Evolutionary conservation across 2,888 invertebrate genomes (phyloP), one percentile per base, ranked within the genome.

Genomic region (Lasius fuliginosus): DNA sequence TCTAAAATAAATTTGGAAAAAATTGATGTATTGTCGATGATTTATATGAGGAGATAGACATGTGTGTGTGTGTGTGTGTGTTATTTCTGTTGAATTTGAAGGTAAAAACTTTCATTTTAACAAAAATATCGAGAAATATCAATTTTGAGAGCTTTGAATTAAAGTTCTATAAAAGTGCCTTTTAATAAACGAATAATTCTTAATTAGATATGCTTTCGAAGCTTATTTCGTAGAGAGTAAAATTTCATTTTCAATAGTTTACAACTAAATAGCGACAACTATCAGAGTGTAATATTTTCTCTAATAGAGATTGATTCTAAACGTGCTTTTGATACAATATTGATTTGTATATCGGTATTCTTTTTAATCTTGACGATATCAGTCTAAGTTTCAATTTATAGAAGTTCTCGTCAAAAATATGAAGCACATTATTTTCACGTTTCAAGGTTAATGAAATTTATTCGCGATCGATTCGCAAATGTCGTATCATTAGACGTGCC

Each of bases 401-500:
- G 15, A 40, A 27, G 5, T 27, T 8, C 62, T n/a, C 5, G 5
- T 46, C 36, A 8, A 67, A 65, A 36, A 40, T 46, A 9, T 15
- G 11, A 33, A 5, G 11, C 15, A 11, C 18, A n/a, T 33, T 27
- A 46, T 46, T 73, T 73, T 42, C 23, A 68, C 27, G 27, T 77
- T 77, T 73, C 58, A n/a, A 60, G 60, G 46, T 46, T 60, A 58
- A 58, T 18, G 56, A n/a, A 46, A 60, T 0, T 60, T 74, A 69
- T 77, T 68, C 71, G 33, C 30, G 79, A 83, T 84, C 60, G 23
- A 83, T 74, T 84, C 58, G 83, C 40, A 30, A 58, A 36, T 30
- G 53, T 30, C 67, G 53, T 84, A 67, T 83, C 75, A 76, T 79
- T 84, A 76, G 75, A 68, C 71, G 23, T 85, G 71, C 65, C 85